phyloP scores from a whole-genome alignment of 2,888 invertebrate species.

The Trachelus iudaicus region DNA sequence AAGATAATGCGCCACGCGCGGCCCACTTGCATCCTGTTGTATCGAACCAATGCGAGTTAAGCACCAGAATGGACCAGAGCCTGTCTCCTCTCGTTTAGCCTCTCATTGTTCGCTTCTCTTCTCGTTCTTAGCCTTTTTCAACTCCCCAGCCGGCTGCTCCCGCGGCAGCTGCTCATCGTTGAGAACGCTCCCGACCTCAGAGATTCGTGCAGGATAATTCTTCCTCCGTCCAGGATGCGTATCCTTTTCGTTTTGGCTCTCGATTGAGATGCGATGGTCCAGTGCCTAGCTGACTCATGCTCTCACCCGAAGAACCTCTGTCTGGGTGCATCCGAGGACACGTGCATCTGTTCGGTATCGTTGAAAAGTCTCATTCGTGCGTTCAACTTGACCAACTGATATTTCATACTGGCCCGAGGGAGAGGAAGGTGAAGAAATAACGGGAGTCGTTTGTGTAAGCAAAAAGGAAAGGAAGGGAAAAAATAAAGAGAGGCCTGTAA shows the following conservation, averaged over 20 bases:
- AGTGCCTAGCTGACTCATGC: background rate
- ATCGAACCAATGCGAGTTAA: conserved; percentile 7
- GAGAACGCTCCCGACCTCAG: background rate
- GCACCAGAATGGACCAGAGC: background rate
- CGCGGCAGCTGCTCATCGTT: background rate
- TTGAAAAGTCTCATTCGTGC: background rate
- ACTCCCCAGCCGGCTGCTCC: conserved; percentile 18
- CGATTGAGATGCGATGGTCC: background rate
- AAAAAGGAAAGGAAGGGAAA: background rate
- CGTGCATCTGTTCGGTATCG: background rate
- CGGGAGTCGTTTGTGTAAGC: background rate
- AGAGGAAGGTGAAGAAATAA: background rate
- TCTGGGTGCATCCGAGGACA: background rate
- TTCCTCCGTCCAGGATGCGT: background rate
- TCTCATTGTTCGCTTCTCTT: conserved; percentile 13
- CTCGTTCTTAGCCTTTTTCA: conserved; percentile 26
- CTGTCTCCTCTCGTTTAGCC: background rate
- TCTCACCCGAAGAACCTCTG: background rate
- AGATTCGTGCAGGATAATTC: background rate
- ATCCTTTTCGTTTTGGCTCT: background rate
- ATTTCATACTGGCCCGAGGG: background rate
- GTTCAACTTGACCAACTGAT: background rate
- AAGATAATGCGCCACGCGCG: conserved; percentile 26
- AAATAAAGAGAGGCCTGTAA: background rate
- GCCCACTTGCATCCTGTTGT: conserved; percentile 8